phyloP scores from a whole-genome alignment of 2,113 vertebrate genomes.

The Elachura formosa region DNA sequence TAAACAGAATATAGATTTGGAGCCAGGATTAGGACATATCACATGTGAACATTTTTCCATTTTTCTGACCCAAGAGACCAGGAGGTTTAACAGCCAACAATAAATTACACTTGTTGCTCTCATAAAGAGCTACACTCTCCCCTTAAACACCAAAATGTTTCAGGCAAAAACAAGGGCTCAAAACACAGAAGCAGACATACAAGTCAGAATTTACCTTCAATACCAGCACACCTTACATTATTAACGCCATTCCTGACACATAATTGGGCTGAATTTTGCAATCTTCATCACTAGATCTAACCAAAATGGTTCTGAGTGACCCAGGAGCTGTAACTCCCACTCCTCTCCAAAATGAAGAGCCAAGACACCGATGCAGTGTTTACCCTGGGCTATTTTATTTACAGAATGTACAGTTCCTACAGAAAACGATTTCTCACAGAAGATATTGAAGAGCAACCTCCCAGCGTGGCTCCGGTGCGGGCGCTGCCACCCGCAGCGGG shows the following conservation, averaged over 20 bases:
- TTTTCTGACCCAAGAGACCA: background rate
- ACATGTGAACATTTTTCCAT: background rate
- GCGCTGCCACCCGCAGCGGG: background rate
- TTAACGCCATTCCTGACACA: background rate
- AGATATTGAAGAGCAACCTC: background rate
- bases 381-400: constrained; percentile 35
- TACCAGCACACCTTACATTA: background rate
- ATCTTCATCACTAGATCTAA: background rate
- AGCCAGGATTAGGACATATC: background rate
- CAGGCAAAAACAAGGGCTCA: background rate
- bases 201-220: background rate
- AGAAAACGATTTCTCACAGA: constrained; percentile 11
- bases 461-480: background rate
- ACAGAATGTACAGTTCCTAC: constrained; percentile 55
- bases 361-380: background rate
- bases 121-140: rapidly evolving
- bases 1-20: background rate
- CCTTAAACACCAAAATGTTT: background rate
- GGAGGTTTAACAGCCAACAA: background rate
- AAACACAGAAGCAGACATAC: background rate
- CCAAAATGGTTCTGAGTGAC: background rate
- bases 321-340: background rate
- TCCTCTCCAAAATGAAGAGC: background rate
- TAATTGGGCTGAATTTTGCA: background rate
- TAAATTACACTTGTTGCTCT: background rate